A percentile compares a stretch with the other conserved stretches of the same genome.
These are phyloP conservation scores for Thecocarcelia acutangulata DNA, from an alignment of 2,888 invertebrate species.

Conservation along the genomic window DNA sequence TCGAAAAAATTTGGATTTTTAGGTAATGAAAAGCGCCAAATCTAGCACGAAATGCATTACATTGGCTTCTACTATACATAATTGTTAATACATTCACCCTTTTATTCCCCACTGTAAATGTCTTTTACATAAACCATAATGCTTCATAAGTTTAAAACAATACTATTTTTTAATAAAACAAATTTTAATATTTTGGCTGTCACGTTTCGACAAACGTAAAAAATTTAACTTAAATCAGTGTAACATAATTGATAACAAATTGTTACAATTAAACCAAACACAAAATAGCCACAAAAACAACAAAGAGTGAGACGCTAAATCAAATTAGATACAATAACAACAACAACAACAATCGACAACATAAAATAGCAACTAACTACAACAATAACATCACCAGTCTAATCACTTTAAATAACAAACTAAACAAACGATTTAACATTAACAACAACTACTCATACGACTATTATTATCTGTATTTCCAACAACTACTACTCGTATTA, in stretches of 20 bases:
- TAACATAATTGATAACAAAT: slow-evolving; percentile 72
- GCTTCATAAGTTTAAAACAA: too few relatives aligned
- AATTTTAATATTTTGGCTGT: slow-evolving; percentile 10
- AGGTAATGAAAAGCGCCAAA: too few relatives aligned
- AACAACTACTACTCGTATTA: background rate
- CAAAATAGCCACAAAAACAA: slow-evolving; percentile 21
- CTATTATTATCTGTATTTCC: slow-evolving; percentile 7
- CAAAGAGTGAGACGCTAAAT: slow-evolving; percentile 47
- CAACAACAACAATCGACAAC: slow-evolving; percentile 28
- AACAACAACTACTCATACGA: slow-evolving; percentile 40
- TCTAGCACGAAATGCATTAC: too few relatives aligned
- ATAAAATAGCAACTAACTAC: slow-evolving; percentile 34
- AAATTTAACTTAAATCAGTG: slow-evolving; percentile 60
- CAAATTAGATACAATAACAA: slow-evolving; percentile 46
- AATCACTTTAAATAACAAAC: slow-evolving; percentile 64
- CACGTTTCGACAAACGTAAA: slow-evolving; percentile 25
- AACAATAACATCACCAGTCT: slow-evolving; percentile 51
- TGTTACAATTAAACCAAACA: slow-evolving; percentile 70
- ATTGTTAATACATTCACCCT: too few relatives aligned
- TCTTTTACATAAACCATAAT: too few relatives aligned
- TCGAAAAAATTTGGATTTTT: too few relatives aligned
- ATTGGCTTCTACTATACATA: too few relatives aligned
- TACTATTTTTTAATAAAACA: background rate
- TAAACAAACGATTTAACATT: slow-evolving; percentile 52
- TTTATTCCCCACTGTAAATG: too few relatives aligned